phyloP scores from a whole-genome alignment of 2,888 invertebrate genomes.

The Dicyrtoma fusca region DNA sequence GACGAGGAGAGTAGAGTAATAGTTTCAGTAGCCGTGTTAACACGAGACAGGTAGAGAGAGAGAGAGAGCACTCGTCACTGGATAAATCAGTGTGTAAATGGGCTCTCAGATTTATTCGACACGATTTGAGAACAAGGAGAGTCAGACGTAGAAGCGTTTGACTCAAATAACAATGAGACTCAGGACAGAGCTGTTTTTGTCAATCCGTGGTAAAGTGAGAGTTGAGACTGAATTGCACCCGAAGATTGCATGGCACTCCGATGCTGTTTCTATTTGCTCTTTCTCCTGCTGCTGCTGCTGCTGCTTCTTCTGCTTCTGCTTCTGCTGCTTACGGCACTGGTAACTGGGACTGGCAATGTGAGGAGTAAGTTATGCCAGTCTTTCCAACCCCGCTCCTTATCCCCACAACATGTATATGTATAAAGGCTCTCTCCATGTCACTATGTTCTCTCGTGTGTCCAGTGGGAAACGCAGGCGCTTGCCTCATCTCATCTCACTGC shows the following conservation, averaged over 20 bases:
- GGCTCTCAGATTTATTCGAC: not conserved
- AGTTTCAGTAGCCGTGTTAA: not conserved
- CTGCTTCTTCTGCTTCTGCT: not conserved
- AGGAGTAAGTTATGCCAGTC: not conserved
- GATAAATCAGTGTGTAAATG: not conserved
- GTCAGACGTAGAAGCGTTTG: not conserved
- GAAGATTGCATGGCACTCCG: conserved; percentile 28
- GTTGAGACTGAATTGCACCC: not conserved
- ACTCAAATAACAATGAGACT: conserved; percentile 4
- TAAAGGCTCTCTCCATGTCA: not conserved
- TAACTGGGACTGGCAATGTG: not conserved
- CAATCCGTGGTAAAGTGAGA: conserved; percentile 14
- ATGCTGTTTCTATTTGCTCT: too few species aligned
- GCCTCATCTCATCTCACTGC: not conserved
- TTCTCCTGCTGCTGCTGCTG: too few species aligned
- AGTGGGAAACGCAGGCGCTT: conserved; percentile 28
- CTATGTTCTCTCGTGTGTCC: not conserved
- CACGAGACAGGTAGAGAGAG: not conserved
- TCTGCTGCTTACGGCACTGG: not conserved
- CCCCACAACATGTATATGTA: not conserved
- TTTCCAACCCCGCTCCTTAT: not conserved
- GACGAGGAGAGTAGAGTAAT: not conserved
- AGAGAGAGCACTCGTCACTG: not conserved
- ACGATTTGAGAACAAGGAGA: not conserved
- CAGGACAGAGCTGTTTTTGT: not conserved